Evolutionary conservation across 2,113 vertebrate genomes (phyloP).

Genomic region (Natator depressus): DNA sequence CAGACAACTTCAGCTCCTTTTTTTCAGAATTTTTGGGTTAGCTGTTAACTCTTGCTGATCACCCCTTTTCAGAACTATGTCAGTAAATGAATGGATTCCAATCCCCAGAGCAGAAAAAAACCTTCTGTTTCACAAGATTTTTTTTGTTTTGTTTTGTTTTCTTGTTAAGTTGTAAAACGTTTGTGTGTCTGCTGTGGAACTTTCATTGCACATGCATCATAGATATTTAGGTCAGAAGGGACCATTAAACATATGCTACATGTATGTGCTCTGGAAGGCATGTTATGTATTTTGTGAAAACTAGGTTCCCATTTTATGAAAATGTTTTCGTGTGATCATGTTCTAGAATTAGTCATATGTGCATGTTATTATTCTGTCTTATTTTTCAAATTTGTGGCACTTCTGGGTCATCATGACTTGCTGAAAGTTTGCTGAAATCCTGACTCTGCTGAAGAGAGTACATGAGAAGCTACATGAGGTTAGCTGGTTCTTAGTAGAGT

Average conservation of each 20-base stretch:
- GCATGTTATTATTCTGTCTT: neutral
- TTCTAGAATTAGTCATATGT: neutral
- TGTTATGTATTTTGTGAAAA: neutral
- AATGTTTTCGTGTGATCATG: neutral
- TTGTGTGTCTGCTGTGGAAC: neutral
- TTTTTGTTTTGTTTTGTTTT: neutral
- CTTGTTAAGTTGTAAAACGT: neutral
- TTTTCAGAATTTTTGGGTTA: neutral
- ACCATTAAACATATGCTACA: neutral
- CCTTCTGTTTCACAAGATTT: neutral
- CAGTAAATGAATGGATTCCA: neutral
- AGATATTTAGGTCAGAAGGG: no score
- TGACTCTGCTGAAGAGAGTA: neutral
- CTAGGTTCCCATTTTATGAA: neutral
- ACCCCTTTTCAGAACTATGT: neutral
- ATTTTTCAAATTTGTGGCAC: neutral
- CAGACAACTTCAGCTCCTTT: neutral
- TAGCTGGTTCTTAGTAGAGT: neutral
- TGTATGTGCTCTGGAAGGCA: neutral
- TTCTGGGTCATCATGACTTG: neutral
- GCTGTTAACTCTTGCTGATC: neutral
- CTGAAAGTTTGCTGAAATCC: neutral
- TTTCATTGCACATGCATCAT: neutral
- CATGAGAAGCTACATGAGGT: neutral
- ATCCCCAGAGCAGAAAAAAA: neutral